These are phyloP conservation scores for Diadegma fenestrale DNA, from an alignment of 2,888 invertebrate species.

Conservation along the genomic window DNA sequence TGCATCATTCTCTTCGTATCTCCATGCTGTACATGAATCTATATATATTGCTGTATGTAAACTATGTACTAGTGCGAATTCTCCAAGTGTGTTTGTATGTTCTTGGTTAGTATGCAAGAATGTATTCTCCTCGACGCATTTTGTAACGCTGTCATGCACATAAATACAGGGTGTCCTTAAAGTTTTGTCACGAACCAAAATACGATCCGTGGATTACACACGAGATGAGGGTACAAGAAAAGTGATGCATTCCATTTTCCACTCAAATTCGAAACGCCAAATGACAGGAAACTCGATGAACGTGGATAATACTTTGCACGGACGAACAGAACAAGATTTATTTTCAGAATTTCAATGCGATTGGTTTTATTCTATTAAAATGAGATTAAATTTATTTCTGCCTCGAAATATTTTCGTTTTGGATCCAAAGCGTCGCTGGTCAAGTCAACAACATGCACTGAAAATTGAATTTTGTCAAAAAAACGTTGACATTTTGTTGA, in stretches of 20 bases:
- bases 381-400: too few species aligned
- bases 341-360: background rate
- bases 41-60: constrained; percentile 30
- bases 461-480: too few species aligned
- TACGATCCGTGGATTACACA: background rate
- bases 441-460: background rate
- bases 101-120: constrained; percentile 42
- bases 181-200: background rate
- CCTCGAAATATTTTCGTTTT: background rate
- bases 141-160: constrained; percentile 6
- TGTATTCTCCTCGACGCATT: constrained; percentile 38
- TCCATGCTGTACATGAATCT: constrained; percentile 13
- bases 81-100: constrained; percentile 27
- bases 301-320: background rate
- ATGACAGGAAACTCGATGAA: background rate
- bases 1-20: constrained; percentile 43
- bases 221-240: background rate
- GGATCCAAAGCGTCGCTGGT: background rate
- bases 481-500: too few species aligned
- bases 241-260: background rate
- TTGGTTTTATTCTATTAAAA: too few species aligned
- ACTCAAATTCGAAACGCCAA: background rate
- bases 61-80: constrained; percentile 36
- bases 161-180: constrained; percentile 1
- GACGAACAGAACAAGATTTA: background rate